Conservation (phyloP, 2,113 vertebrate genomes). For the Prinia subflava region DNA sequence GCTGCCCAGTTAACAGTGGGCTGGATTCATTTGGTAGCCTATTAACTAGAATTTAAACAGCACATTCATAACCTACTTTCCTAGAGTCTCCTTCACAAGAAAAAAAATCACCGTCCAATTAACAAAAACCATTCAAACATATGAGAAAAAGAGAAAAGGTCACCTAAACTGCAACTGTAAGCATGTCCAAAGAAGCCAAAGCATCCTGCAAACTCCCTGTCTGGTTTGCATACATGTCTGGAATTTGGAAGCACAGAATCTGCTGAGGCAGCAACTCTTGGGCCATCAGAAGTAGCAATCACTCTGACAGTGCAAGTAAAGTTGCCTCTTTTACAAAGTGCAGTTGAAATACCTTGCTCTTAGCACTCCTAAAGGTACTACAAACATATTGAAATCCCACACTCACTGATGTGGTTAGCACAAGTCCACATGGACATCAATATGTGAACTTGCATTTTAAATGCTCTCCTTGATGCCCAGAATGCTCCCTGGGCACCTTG, state of each 20-base stretch:
- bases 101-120: not conserved
- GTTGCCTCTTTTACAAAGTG: not conserved
- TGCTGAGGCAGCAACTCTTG: not conserved
- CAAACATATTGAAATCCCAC: not conserved
- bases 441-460: not conserved
- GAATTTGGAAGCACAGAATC: not conserved
- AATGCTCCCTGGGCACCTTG: not conserved
- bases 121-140: not conserved
- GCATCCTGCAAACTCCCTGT: not conserved
- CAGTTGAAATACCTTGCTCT: not conserved
- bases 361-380: not conserved
- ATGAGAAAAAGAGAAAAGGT: not conserved
- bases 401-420: not conserved
- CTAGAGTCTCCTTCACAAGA: not conserved
- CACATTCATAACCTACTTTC: not conserved
- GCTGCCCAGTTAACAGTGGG: not conserved
- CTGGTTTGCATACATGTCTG: not conserved
- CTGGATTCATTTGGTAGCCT: not conserved
- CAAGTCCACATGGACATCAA: not conserved
- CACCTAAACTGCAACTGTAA: not conserved
- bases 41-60: not conserved
- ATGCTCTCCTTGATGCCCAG: not conserved
- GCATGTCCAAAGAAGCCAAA: not conserved
- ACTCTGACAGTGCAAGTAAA: not conserved
- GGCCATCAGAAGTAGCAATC: not conserved